These are phyloP conservation scores for Otolemur garnettii DNA, from an alignment of 2,113 vertebrate species.

Conservation along the genomic window DNA sequence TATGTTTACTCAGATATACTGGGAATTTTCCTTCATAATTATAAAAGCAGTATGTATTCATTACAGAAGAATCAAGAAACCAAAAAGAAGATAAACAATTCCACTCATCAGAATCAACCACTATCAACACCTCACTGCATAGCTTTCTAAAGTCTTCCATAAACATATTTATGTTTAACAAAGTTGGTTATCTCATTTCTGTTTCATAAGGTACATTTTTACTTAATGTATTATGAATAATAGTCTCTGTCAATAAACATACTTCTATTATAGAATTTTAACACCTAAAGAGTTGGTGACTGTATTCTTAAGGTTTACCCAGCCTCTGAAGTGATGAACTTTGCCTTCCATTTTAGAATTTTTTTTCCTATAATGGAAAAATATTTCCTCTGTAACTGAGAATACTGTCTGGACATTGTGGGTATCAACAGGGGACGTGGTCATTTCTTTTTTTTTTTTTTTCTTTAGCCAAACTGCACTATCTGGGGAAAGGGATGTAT, in stretches of 20 bases:
- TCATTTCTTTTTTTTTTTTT: slow-evolving; percentile 26
- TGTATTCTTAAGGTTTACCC: slow-evolving; percentile 20
- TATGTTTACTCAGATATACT: slow-evolving; percentile 14
- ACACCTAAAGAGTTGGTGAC: slow-evolving; percentile 27
- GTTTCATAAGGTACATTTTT: slow-evolving; percentile 31
- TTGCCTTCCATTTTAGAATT: slow-evolving; percentile 53
- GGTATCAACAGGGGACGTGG: background rate
- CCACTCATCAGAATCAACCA: background rate
- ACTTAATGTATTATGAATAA: slow-evolving; percentile 23
- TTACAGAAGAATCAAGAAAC: slow-evolving; percentile 28
- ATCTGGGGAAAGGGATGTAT: slow-evolving; percentile 12
- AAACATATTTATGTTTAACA: background rate
- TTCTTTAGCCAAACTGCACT: slow-evolving; percentile 50
- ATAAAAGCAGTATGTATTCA: slow-evolving; percentile 5
- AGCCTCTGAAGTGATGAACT: slow-evolving; percentile 42
- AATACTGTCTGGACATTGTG: background rate
- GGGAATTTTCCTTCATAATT: slow-evolving; percentile 28
- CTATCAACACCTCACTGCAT: background rate
- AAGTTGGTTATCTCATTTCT: slow-evolving; percentile 23
- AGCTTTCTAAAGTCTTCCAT: slow-evolving; percentile 27
- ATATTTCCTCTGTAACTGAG: slow-evolving; percentile 51
- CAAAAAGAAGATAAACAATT: slow-evolving; percentile 13
- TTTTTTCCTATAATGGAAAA: slow-evolving; percentile 23
- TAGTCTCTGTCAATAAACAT: slow-evolving; percentile 48
- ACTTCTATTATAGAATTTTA: slow-evolving; percentile 21